A percentile compares a stretch with the other conserved stretches of the same genome.
These are phyloP conservation scores for Ornithoptera alexandrae DNA, from an alignment of 2,888 invertebrate genomes.

Conservation along the genomic window DNA sequence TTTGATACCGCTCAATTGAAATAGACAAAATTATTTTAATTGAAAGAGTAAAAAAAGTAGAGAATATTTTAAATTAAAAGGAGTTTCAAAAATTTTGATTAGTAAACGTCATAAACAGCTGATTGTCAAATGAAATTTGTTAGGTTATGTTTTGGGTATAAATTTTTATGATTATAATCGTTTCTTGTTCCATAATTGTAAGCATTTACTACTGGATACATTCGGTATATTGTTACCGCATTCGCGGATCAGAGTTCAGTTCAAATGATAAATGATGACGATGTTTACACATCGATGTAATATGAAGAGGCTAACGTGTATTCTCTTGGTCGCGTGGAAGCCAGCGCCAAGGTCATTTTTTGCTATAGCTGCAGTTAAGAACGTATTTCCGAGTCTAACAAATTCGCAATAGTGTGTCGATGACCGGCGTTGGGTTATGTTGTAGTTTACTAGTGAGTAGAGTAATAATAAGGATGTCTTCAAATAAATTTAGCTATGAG, in stretches of 20 bases:
- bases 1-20: not conserved
- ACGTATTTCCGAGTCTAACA: constrained; percentile 34
- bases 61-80: not conserved
- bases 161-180: not conserved
- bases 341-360: constrained; percentile 42
- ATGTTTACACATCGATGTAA: constrained; percentile 18
- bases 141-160: constrained; percentile 45
- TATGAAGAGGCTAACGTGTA: constrained; percentile 19
- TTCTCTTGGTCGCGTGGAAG: constrained; percentile 29
- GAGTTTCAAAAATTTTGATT: not conserved
- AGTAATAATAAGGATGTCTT: constrained; percentile 56
- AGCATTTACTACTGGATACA: constrained; percentile 39
- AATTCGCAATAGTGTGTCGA: constrained; percentile 44
- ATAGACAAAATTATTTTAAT: not conserved
- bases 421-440: constrained; percentile 49
- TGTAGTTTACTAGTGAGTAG: constrained; percentile 51
- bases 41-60: not conserved
- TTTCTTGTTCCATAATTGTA: constrained; percentile 11
- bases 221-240: constrained; percentile 44
- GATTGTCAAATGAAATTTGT: constrained; percentile 33
- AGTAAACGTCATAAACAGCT: constrained; percentile 31
- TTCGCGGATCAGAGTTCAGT: constrained; percentile 62
- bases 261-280: constrained; percentile 47
- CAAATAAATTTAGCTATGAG: constrained; percentile 58
- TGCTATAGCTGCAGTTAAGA: constrained; percentile 38